Evolutionary conservation across 2,113 vertebrate genomes (phyloP).

Genomic region (Ifrita kowaldi): DNA sequence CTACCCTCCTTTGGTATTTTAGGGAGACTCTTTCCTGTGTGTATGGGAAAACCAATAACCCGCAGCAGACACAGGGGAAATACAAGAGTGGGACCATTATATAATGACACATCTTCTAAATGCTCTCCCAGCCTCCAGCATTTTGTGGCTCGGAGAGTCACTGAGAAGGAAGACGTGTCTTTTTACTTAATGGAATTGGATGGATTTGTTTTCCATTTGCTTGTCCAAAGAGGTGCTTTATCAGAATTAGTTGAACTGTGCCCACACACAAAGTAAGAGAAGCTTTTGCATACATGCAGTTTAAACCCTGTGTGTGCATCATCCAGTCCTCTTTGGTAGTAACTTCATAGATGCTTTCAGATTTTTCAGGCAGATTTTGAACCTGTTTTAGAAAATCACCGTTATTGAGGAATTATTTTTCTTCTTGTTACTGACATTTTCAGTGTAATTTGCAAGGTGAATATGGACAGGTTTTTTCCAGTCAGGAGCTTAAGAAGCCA

Average conservation of each 20-base stretch:
- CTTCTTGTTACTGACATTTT: not conserved
- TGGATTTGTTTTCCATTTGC: not conserved
- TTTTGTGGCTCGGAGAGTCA: not conserved
- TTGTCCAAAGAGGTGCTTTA: not conserved
- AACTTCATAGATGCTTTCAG: not conserved
- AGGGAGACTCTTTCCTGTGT: rapidly evolving
- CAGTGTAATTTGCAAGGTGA: not conserved
- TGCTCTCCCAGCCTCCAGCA: not conserved
- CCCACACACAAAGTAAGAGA: not conserved
- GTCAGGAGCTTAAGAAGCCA: not conserved
- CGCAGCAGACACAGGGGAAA: not conserved
- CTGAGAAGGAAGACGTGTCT: not conserved
- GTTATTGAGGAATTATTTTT: not conserved
- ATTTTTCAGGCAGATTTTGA: not conserved
- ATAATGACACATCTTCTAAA: not conserved
- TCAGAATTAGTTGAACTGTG: not conserved
- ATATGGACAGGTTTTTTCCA: not conserved
- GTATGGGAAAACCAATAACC: not conserved
- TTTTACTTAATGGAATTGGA: not conserved
- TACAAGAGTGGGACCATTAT: not conserved
- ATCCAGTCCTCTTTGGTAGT: not conserved
- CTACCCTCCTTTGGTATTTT: not conserved
- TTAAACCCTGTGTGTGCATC: not conserved
- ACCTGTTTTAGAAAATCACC: not conserved
- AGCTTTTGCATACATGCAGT: not conserved